phyloP scores from a whole-genome alignment of 2,888 invertebrate genomes.

The Pyrrhia umbra region DNA sequence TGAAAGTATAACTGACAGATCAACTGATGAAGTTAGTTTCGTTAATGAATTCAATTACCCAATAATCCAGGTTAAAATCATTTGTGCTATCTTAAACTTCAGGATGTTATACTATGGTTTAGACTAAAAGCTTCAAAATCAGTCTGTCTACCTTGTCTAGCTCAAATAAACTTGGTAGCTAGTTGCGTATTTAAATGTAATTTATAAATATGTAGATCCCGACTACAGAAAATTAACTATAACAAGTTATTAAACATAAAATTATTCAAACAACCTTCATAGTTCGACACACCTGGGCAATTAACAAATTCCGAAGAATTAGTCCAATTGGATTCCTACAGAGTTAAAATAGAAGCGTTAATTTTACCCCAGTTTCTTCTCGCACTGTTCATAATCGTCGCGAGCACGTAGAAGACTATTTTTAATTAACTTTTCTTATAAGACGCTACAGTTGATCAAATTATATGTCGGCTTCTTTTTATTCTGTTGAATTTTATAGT shows the following conservation, averaged over 20 bases:
- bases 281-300: slow-evolving; percentile 24
- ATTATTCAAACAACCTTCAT: background rate
- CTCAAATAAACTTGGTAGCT: too few species aligned
- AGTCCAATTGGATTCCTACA: slow-evolving; percentile 59
- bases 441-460: slow-evolving; percentile 64
- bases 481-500: slow-evolving; percentile 31
- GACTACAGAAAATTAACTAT: background rate
- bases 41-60: too few species aligned
- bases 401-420: slow-evolving; percentile 63
- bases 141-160: too few species aligned
- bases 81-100: too few species aligned
- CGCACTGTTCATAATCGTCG: slow-evolving; percentile 57
- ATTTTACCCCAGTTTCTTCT: slow-evolving; percentile 41
- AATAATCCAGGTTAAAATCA: too few species aligned
- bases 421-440: slow-evolving; percentile 72
- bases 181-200: too few species aligned
- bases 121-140: too few species aligned
- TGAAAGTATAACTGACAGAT: too few species aligned
- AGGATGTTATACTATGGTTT: too few species aligned
- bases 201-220: too few species aligned
- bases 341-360: slow-evolving; percentile 60
- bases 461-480: slow-evolving; percentile 52
- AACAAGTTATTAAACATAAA: background rate
- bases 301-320: slow-evolving; percentile 46
- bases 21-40: too few species aligned